Evolutionary conservation across 92 coral and sea anemone species (phyloP), one percentile per base, ranked within the genome.

Genomic region (Desmophyllum pertusum): DNA sequence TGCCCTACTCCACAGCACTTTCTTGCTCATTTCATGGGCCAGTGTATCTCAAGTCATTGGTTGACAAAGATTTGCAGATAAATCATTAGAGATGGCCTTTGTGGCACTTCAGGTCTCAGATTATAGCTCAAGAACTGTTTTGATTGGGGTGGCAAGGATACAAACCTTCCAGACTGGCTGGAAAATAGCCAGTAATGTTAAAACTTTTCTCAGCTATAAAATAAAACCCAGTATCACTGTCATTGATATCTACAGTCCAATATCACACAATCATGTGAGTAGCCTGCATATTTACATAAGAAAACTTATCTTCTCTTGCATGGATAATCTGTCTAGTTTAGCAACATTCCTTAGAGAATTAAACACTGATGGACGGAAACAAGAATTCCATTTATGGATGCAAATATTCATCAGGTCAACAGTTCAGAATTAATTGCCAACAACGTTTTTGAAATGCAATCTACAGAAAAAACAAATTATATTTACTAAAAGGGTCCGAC

Each of bases 351-450:
- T 66, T 6, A 19, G 37, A 78, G 53, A 78, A 27, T 78, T 78
- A 61, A 6, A 35, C 10, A 35, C 36, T 40, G 65, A 67, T 67
- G 35, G 73, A 5, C 35, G 18, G 45, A 21, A 21, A 21, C 42
- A 38, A 8, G 40, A 77, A 65, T 79, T 46, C 75, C 83, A 79
- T 79, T 79, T 79, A 79, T 11, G 83, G 75, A 65, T 45, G 63
- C 43, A 45, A 43, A 31, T 78, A 30, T 19, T 21, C 42, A 11
- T 33, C 21, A 30, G 83, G 83, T 78, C 61, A 79, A 64, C 70
- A 15, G 62, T 14, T 53, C 25, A 50, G 10, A 68, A 76, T 68
- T 51, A 68, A 64, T 33, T 36, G 42, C 73, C 42, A 35, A 67
- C 42, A 67, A 65, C 70, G 33, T 17, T 38, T 67, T 67, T 1